Percentiles rank a stretch among this genome's conserved stretches.
These are phyloP conservation scores for Pogonomyrmex californicus DNA, from an alignment of 1,140 invertebrate species.

Conservation along the genomic window DNA sequence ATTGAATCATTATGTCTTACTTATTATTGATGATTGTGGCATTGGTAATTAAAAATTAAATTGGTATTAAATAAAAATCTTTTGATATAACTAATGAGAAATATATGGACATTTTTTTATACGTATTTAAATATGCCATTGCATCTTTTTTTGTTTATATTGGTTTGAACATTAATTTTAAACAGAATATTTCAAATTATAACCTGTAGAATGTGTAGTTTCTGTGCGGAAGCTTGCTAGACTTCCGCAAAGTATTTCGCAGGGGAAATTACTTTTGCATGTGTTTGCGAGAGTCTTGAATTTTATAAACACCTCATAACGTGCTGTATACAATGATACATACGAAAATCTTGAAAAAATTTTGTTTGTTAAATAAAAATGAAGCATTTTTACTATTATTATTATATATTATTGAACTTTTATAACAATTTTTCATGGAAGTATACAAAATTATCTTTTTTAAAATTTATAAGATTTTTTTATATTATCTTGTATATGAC, in stretches of 20 bases:
- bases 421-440: neutral
- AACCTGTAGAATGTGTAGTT: conserved; percentile 4
- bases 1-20: neutral
- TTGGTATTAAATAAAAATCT: neutral
- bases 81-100: neutral
- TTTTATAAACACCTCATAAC: conserved; percentile 23
- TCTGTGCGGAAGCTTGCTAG: conserved; percentile 29
- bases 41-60: neutral
- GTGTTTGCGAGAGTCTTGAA: conserved; percentile 37
- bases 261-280: conserved; percentile 27
- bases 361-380: neutral
- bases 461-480: neutral
- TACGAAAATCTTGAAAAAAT: neutral
- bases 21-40: neutral
- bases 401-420: neutral
- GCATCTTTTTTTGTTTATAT: neutral
- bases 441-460: neutral
- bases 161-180: conserved; percentile 16
- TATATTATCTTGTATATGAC: neutral
- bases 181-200: conserved; percentile 8
- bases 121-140: neutral
- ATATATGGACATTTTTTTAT: neutral
- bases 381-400: neutral
- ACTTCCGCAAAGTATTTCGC: conserved; percentile 32
- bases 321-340: neutral